Evolutionary conservation across 1,140 invertebrate species (phyloP).

Genomic region (Argopecten irradians): DNA sequence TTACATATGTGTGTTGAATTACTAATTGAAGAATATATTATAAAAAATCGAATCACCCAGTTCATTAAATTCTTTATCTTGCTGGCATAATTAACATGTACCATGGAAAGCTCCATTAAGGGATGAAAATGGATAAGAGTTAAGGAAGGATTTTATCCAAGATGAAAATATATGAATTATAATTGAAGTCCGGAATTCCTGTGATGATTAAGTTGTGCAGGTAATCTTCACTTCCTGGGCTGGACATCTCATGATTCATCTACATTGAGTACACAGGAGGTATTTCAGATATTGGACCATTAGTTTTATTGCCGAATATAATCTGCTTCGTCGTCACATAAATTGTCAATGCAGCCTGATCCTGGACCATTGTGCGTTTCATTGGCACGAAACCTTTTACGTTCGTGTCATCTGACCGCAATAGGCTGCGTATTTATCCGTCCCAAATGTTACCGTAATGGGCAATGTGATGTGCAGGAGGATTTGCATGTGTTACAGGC

Average conservation of each 20-base stretch:
- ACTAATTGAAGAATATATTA: no score
- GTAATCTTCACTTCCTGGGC: background rate
- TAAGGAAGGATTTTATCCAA: no score
- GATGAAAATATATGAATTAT: no score
- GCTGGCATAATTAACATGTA: no score
- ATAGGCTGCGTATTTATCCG: background rate
- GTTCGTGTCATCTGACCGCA: slow-evolving; percentile 1
- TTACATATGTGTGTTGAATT: no score
- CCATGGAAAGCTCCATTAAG: no score
- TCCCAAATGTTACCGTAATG: slow-evolving; percentile 21
- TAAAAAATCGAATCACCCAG: no score
- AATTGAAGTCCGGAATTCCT: background rate
- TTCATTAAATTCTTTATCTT: no score
- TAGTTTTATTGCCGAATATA: slow-evolving; percentile 3
- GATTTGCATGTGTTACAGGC: slow-evolving; percentile 8
- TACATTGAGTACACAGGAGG: background rate
- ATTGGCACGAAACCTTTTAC: slow-evolving; percentile 15
- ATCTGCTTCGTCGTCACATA: slow-evolving; percentile 9
- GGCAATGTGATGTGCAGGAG: background rate
- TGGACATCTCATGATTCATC: background rate
- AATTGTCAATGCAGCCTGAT: background rate
- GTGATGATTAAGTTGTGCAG: background rate
- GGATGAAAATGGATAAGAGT: no score
- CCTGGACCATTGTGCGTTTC: background rate
- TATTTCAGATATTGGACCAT: background rate